A percentile compares a stretch with the other conserved stretches of the same genome.
These are phyloP conservation scores for Enoplosus armatus DNA, from an alignment of 2,797 vertebrate species.

Conservation along the genomic window DNA sequence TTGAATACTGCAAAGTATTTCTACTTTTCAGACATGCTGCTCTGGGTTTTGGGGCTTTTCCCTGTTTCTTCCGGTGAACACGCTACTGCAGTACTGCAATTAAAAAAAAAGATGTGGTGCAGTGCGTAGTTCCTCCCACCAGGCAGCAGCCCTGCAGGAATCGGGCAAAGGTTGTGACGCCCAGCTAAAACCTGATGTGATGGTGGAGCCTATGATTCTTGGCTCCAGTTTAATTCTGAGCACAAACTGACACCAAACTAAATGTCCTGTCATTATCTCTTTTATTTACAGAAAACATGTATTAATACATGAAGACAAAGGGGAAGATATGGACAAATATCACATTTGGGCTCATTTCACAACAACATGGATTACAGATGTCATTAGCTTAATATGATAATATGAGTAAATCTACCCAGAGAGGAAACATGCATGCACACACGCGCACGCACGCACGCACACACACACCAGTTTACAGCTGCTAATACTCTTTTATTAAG, in stretches of 20 bases:
- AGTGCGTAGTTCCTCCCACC: not conserved
- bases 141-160: slow-evolving; percentile 15
- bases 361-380: slow-evolving; percentile 52
- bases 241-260: not conserved
- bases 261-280: not conserved
- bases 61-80: not conserved
- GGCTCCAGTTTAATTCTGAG: not conserved
- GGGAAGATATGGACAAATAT: slow-evolving; percentile 7
- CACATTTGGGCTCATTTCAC: slow-evolving; percentile 56
- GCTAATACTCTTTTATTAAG: slow-evolving; percentile 25
- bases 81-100: not conserved
- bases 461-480: slow-evolving; percentile 18
- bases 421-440: slow-evolving; percentile 21
- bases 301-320: slow-evolving; percentile 13
- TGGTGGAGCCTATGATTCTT: not conserved
- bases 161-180: not conserved
- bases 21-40: not conserved
- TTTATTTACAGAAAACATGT: slow-evolving; percentile 62
- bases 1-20: too few relatives aligned
- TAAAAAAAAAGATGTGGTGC: too few relatives aligned
- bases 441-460: not conserved
- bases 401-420: slow-evolving; percentile 13
- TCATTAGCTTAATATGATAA: slow-evolving; percentile 28
- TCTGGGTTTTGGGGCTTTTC: not conserved
- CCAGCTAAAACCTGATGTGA: not conserved